Evolutionary conservation across 35 echinoderm and acorn worm species (phyloP), one percentile per base, ranked within the genome.

Genomic region (Lytechinus pictus): DNA sequence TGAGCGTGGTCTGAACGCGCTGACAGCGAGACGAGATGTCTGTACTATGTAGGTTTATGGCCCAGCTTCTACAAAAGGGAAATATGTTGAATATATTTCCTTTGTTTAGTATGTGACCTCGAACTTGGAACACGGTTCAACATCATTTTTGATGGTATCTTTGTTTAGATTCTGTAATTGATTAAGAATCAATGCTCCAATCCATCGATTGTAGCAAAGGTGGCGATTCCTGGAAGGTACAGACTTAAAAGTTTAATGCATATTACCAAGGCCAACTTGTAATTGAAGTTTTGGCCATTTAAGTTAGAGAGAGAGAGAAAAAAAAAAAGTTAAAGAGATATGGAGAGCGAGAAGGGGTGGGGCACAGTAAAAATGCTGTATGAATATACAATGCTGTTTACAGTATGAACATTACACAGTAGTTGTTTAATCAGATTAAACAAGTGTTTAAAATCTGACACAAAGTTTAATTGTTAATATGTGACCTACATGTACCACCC

Each of bases 61-160:
- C 66, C n/a, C n/a, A 7, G 19, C 66, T 24, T 79, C 66, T 79
- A 79, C 66, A 79, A 79, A 79, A 44, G 8, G 66, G 66, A 79
- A 79, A 79, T 79, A 79, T 79, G 66, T 79, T 79, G 66, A 79
- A n/a, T 44, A 79, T 79, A 79, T 79, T 79, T 79, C 66, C 12
- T 79, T 79, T 79, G 66, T 79, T 79, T 79, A 24, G 6, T 79
- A 24, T 79, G 66, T 79, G 66, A 79, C 66, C 66, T 79, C 19
- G 66, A 79, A n/a, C 66, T 79, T 79, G 66, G n/a, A 19, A 16
- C 19, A 24, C 19, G 66, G 19, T 79, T 24, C 9, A 79, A 79
- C 19, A 24, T 79, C 66, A 8, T 79, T 79, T 79, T 16, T 79
- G 14, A 24, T 79, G n/a, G n/a, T 79, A 7, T 79, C 19, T 79